Percentiles rank a stretch among this genome's conserved stretches.
Conservation (phyloP, 2,113 vertebrate species). For the Chinchilla lanigera region DNA sequence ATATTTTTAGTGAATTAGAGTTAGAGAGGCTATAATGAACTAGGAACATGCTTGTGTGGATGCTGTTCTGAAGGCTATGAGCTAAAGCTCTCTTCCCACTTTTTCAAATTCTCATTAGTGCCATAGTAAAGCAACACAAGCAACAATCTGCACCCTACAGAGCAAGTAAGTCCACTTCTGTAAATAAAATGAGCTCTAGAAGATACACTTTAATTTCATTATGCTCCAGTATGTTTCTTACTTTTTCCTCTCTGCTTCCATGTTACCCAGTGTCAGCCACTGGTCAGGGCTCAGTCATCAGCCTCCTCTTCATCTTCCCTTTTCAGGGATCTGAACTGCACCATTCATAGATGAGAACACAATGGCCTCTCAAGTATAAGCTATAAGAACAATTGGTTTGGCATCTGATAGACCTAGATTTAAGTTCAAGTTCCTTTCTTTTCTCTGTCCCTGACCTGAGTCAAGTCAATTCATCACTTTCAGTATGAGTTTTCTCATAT, state of each 20-base stretch:
- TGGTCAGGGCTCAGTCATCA: not conserved
- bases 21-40: not conserved
- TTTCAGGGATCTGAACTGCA: not conserved
- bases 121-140: not conserved
- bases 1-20: not conserved
- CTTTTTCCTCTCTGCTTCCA: not conserved
- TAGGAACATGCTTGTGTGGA: not conserved
- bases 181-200: not conserved
- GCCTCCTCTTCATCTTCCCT: not conserved
- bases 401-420: not conserved
- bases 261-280: not conserved
- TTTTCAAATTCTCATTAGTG: not conserved
- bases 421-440: not conserved
- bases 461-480: conserved; percentile 3
- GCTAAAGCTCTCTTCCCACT: not conserved
- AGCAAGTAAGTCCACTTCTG: not conserved
- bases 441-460: not conserved
- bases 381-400: not conserved
- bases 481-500: not conserved
- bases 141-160: not conserved
- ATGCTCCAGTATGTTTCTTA: not conserved
- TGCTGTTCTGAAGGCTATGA: not conserved
- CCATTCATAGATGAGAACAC: not conserved
- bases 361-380: not conserved
- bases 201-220: not conserved